Evolutionary conservation across 2,113 vertebrate genomes (phyloP).

Genomic region (Tupaia chinensis): DNA sequence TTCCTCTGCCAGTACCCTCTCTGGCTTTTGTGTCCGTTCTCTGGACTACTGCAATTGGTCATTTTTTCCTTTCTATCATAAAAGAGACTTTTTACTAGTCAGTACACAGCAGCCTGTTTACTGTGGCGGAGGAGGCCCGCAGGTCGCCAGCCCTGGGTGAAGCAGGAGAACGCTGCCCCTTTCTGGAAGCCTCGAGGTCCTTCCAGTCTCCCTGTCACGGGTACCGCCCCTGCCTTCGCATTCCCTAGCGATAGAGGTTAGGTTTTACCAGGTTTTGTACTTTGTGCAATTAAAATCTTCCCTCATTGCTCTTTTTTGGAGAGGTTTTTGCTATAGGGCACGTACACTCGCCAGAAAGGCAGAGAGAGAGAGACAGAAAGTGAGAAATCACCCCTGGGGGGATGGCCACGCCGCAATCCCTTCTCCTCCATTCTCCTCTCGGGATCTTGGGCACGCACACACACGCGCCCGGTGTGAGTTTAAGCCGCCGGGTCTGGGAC

Average conservation of each 20-base stretch:
- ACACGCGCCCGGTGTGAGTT: no score
- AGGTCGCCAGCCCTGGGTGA: no score
- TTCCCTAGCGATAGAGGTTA: neutral
- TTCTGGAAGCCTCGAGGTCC: fast-evolving
- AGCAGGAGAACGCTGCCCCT: fast-evolving
- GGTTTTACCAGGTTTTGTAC: neutral
- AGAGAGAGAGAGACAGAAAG: no score
- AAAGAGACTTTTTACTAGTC: no score
- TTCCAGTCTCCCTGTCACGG: neutral
- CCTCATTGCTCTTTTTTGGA: neutral
- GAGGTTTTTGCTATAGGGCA: no score
- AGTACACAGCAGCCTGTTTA: neutral
- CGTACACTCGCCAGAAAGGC: no score
- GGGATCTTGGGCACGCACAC: no score
- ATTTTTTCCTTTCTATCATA: neutral
- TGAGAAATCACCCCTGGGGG: no score
- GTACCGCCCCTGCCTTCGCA: fast-evolving
- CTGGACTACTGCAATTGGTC: neutral
- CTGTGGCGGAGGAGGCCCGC: no score
- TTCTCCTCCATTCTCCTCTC: no score
- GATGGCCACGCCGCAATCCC: no score
- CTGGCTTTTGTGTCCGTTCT: neutral
- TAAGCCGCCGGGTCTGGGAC: no score
- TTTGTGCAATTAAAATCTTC: neutral
- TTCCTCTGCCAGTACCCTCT: neutral